These are phyloP conservation scores for Atherix ibis DNA, from an alignment of 2,888 invertebrate genomes.

Conservation along the genomic window DNA sequence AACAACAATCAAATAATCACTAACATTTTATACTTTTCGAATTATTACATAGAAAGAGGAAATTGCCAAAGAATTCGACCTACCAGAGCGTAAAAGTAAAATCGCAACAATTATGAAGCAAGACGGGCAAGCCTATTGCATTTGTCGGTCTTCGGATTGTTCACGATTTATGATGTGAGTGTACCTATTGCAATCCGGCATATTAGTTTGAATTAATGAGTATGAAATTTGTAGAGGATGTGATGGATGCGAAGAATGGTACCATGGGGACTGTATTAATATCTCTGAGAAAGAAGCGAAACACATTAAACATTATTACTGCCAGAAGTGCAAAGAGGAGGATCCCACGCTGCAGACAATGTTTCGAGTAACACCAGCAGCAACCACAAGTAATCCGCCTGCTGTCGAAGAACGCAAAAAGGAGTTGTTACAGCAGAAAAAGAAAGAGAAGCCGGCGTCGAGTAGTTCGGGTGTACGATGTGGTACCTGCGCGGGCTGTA, in stretches of 20 bases:
- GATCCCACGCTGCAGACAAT: constrained; percentile 58
- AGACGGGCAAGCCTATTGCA: constrained; percentile 86
- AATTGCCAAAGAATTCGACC: constrained; percentile 74
- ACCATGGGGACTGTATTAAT: constrained; percentile 93
- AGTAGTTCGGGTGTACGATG: constrained; percentile 38
- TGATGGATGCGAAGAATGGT: constrained; percentile 97
- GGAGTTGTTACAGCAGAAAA: constrained; percentile 5
- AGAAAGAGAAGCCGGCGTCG: constrained; percentile 13
- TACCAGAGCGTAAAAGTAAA: constrained; percentile 81
- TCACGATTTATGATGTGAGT: constrained; percentile 91
- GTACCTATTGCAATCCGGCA: background rate
- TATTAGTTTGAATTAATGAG: background rate
- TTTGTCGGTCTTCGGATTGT: constrained; percentile 86
- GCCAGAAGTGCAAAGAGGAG: constrained; percentile 68
- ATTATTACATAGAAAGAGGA: constrained; percentile 76
- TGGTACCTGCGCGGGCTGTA: constrained; percentile 61
- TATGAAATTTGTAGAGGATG: constrained; percentile 64
- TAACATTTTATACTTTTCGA: too few species aligned
- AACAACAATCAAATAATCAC: too few species aligned
- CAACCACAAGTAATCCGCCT: constrained; percentile 16
- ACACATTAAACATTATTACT: constrained; percentile 85
- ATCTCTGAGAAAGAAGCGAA: constrained; percentile 88
- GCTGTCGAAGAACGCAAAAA: constrained; percentile 4
- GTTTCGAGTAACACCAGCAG: constrained; percentile 26
- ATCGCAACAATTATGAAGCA: constrained; percentile 75